Conservation (phyloP, 2,888 invertebrate species). For the Agonopterix subpropinquella region DNA sequence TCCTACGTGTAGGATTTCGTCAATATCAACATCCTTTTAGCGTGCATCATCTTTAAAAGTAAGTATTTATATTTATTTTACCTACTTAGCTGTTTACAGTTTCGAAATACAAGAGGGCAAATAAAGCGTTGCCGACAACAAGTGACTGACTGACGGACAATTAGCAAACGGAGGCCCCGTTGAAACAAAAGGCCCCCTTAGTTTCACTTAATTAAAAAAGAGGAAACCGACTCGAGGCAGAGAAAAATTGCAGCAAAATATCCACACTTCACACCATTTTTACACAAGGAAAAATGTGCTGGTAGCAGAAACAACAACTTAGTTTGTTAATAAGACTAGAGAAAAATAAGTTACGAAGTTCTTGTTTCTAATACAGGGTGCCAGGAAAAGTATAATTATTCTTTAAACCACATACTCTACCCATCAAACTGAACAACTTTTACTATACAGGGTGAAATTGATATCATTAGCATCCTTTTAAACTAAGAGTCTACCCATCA, state of each 20-base stretch:
- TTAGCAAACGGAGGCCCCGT: conserved; percentile 41
- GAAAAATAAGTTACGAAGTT: background rate
- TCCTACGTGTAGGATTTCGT: too few species aligned
- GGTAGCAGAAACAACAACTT: background rate
- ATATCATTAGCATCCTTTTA: too few species aligned
- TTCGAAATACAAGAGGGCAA: conserved; percentile 16
- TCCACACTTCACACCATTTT: background rate
- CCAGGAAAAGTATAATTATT: too few species aligned
- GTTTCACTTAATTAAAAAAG: conserved; percentile 67
- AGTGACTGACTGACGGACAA: conserved; percentile 65
- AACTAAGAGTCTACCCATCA: too few species aligned
- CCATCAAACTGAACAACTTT: too few species aligned
- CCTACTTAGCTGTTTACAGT: background rate
- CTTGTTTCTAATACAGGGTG: too few species aligned
- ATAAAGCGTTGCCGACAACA: conserved; percentile 55
- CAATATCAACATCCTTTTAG: too few species aligned
- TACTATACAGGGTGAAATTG: too few species aligned
- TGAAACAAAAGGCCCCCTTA: conserved; percentile 57
- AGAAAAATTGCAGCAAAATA: conserved; percentile 41
- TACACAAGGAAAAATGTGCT: background rate
- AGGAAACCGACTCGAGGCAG: conserved; percentile 30
- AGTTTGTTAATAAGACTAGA: background rate
- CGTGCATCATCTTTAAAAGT: too few species aligned
- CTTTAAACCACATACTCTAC: too few species aligned
- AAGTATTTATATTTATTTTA: too few species aligned